Evolutionary conservation across 2,797 vertebrate species (phyloP).

Genomic region (Gymnothorax javanicus): DNA sequence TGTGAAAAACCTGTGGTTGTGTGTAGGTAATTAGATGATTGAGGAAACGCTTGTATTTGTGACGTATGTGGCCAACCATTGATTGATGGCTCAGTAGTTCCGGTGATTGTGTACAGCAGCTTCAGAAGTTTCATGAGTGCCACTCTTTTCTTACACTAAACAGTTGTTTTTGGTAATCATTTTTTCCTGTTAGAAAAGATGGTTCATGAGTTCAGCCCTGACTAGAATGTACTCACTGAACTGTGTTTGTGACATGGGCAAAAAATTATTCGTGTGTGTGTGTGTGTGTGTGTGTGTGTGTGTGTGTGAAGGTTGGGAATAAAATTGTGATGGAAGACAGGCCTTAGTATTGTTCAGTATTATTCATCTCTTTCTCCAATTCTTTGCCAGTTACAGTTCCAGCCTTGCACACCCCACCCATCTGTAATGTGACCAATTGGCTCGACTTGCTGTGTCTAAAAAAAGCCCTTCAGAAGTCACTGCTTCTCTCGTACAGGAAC

Average conservation of each 20-base stretch:
- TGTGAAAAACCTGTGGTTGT: too few species aligned
- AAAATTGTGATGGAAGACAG: neutral
- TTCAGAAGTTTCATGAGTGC: too few species aligned
- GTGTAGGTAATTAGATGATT: too few species aligned
- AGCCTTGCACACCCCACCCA: conserved; percentile 36
- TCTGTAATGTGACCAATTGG: conserved; percentile 34
- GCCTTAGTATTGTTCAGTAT: conserved; percentile 4
- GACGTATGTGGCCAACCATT: too few species aligned
- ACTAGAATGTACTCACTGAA: neutral
- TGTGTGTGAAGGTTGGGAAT: neutral
- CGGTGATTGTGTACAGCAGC: too few species aligned
- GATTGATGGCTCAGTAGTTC: too few species aligned
- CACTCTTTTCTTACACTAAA: neutral
- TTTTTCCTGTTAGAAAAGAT: neutral
- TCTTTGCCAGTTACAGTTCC: neutral
- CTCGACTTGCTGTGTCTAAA: conserved; percentile 11
- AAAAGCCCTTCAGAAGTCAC: conserved; percentile 20
- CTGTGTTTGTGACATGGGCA: neutral
- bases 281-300: neutral
- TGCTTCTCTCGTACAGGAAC: conserved; percentile 31
- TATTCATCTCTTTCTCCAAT: neutral
- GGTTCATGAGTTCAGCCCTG: neutral
- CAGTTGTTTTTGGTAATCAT: neutral
- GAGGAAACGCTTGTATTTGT: too few species aligned
- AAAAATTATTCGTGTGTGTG: neutral